These are phyloP conservation scores for Cacatua alba DNA, from an alignment of 2,113 vertebrate species.

Conservation along the genomic window DNA sequence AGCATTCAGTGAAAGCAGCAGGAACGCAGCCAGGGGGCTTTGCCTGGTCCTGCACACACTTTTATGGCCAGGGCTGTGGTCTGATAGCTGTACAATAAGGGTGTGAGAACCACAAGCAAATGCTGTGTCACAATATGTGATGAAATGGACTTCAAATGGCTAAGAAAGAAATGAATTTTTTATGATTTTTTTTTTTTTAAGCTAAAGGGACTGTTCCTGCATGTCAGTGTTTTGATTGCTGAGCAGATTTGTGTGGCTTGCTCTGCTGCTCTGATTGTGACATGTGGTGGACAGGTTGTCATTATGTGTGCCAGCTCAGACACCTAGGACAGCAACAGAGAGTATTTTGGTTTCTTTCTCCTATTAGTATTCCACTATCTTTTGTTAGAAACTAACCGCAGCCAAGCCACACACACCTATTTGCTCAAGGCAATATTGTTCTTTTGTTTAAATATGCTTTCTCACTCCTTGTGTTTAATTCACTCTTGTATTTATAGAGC, in stretches of 20 bases:
- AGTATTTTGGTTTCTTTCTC: not conserved
- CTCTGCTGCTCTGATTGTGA: fast-evolving
- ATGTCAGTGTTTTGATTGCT: not conserved
- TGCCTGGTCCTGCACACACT: not conserved
- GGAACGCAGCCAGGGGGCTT: not conserved
- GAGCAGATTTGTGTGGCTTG: not conserved
- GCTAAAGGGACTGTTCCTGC: not conserved
- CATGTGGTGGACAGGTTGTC: fast-evolving
- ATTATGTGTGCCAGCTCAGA: not conserved
- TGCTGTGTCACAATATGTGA: not conserved
- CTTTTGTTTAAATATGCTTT: constrained; percentile 18
- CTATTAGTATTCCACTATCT: not conserved
- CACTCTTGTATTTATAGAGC: not conserved
- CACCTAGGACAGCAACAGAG: fast-evolving
- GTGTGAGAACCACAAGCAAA: not conserved
- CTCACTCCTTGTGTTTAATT: not conserved
- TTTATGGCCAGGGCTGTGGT: not conserved
- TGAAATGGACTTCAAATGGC: not conserved
- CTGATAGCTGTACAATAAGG: fast-evolving
- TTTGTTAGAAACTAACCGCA: not conserved
- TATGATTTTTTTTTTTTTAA: not conserved
- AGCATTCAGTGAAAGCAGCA: not conserved
- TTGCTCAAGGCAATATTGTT: constrained; percentile 4
- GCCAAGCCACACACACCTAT: not conserved
- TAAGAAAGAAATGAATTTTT: not conserved